Evolutionary conservation across 2,888 invertebrate genomes (phyloP).

Genomic region (Loripinus fragilis): DNA sequence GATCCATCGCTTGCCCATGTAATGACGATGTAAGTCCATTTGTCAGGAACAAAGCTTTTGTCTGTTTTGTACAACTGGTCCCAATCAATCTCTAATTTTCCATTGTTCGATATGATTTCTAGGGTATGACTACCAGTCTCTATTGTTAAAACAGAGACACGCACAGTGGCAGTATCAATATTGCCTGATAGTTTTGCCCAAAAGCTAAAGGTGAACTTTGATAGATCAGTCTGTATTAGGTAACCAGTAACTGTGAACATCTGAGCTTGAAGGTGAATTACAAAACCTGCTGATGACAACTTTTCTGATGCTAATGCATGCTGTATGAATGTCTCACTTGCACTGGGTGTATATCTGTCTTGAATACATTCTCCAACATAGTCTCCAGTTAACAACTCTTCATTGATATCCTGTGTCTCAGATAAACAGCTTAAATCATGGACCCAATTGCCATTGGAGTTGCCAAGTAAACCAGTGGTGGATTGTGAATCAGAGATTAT

Average conservation of each 20-base stretch:
- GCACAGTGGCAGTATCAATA: conserved; percentile 19
- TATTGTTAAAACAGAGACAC: conserved; percentile 25
- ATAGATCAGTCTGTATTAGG: conserved; percentile 27
- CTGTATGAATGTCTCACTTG: conserved; percentile 32
- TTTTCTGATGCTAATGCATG: conserved; percentile 40
- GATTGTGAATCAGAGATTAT: conserved; percentile 32
- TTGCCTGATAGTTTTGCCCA: conserved; percentile 37
- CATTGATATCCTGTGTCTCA: conserved; percentile 24
- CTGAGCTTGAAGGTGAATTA: conserved; percentile 42
- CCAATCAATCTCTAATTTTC: conserved; percentile 43
- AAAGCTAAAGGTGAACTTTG: conserved; percentile 32
- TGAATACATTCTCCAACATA: conserved; percentile 53
- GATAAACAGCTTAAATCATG: conserved; percentile 58
- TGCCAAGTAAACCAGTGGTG: conserved; percentile 65
- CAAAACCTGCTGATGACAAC: conserved; percentile 62
- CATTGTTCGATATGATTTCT: conserved; percentile 37
- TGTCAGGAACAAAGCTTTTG: conserved; percentile 24
- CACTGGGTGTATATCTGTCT: conserved; percentile 29
- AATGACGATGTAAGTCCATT: conserved; percentile 53
- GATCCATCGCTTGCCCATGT: conserved; percentile 43
- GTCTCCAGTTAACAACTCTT: conserved; percentile 37
- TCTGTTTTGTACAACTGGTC: conserved; percentile 38
- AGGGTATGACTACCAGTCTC: conserved; percentile 37
- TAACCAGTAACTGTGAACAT: conserved; percentile 22
- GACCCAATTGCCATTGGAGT: conserved; percentile 59